Evolutionary conservation across 1,140 invertebrate genomes (phyloP).

Genomic region (Papilio xuthus): DNA sequence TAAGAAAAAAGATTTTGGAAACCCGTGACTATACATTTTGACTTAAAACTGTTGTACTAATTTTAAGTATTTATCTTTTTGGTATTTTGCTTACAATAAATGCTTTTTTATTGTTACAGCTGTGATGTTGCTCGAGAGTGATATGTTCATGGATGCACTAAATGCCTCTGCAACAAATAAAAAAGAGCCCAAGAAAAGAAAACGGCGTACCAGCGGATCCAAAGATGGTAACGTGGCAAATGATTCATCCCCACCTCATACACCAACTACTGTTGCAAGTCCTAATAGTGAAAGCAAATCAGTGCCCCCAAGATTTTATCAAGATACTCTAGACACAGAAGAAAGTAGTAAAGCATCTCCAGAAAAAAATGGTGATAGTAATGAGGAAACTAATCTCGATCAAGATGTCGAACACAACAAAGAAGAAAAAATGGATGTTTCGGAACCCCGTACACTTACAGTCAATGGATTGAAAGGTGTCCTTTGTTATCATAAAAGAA

Average conservation of each 20-base stretch:
- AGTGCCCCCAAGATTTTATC: slow-evolving; percentile 92
- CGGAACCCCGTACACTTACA: slow-evolving; percentile 67
- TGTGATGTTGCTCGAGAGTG: slow-evolving; percentile 91
- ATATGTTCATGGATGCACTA: slow-evolving; percentile 96
- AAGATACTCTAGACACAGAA: slow-evolving; percentile 92
- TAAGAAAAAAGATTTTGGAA: not conserved
- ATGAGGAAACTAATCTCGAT: slow-evolving; percentile 48
- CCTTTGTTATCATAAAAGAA: slow-evolving; percentile 85
- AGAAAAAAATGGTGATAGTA: slow-evolving; percentile 53
- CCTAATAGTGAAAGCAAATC: slow-evolving; percentile 77
- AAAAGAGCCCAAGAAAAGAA: slow-evolving; percentile 89
- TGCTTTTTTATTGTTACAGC: slow-evolving; percentile 82
- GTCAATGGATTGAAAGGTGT: slow-evolving; percentile 84
- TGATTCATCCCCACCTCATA: slow-evolving; percentile 77
- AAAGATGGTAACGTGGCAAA: slow-evolving; percentile 82
- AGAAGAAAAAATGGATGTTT: slow-evolving; percentile 79
- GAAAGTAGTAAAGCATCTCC: slow-evolving; percentile 72
- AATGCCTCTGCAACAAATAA: slow-evolving; percentile 87
- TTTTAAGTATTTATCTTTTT: slow-evolving; percentile 24
- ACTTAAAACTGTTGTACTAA: slow-evolving; percentile 37
- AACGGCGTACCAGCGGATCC: slow-evolving; percentile 85
- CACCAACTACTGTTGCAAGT: slow-evolving; percentile 69
- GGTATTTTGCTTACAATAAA: not conserved
- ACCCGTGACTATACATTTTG: slow-evolving; percentile 53
- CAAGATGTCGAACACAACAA: slow-evolving; percentile 45